Evolutionary conservation across 2,113 vertebrate species (phyloP).

Genomic region (Urocolius indicus): DNA sequence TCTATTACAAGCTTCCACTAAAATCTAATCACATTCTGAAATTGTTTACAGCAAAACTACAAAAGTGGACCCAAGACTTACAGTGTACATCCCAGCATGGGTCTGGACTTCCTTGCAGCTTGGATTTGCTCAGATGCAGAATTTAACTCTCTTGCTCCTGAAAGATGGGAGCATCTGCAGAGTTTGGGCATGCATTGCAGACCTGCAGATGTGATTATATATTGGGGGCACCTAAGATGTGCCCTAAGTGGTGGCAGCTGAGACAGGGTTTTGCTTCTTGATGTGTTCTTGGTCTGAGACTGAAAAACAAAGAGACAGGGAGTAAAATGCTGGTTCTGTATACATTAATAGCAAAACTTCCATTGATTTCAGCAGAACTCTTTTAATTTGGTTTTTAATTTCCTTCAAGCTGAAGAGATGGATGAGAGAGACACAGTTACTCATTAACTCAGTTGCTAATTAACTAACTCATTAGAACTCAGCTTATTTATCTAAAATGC

Average conservation of each 20-base stretch:
- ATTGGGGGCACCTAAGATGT: rapidly evolving
- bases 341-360: background rate
- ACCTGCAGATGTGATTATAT: rapidly evolving
- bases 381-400: background rate
- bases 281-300: background rate
- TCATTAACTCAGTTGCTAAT: background rate
- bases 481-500: background rate
- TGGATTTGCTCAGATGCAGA: background rate
- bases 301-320: background rate
- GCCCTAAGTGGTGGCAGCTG: background rate
- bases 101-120: slow-evolving; percentile 51
- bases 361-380: background rate
- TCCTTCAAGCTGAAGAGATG: background rate
- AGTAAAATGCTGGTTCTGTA: background rate
- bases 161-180: background rate
- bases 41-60: slow-evolving; percentile 60
- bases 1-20: slow-evolving; percentile 66
- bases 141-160: slow-evolving; percentile 57
- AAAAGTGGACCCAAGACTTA: slow-evolving; percentile 22
- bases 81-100: slow-evolving; percentile 64
- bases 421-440: background rate
- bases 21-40: slow-evolving; percentile 73
- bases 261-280: background rate
- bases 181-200: background rate
- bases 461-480: background rate